Percentiles rank a stretch among this genome's conserved stretches.
Conservation (phyloP, 2,113 vertebrate genomes). For the Toxostoma redivivum region DNA sequence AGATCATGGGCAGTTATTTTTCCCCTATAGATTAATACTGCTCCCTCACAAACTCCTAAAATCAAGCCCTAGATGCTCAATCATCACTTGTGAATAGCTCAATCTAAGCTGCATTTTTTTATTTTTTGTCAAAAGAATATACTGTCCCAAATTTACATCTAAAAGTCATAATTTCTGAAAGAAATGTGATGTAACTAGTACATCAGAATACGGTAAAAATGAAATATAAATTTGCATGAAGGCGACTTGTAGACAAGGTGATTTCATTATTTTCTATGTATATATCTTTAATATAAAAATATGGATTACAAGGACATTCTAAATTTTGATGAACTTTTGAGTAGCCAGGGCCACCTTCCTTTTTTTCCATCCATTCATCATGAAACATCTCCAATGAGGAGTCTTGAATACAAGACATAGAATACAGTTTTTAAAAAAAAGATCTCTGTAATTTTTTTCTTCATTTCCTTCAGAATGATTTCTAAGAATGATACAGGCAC, state of each 20-base stretch:
- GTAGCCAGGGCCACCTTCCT: background rate
- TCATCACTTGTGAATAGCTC: background rate
- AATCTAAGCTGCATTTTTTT: background rate
- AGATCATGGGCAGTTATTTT: background rate
- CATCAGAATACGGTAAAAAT: background rate
- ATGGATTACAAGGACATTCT: background rate
- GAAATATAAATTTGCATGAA: background rate
- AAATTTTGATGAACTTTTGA: background rate
- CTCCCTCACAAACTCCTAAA: background rate
- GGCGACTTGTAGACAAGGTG: background rate
- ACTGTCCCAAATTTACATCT: background rate
- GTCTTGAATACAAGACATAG: background rate
- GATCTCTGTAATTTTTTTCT: background rate
- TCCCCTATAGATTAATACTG: background rate
- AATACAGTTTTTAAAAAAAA: background rate
- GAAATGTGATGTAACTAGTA: background rate
- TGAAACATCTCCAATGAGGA: background rate
- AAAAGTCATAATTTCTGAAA: background rate
- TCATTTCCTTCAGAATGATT: background rate
- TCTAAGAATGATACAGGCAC: background rate
- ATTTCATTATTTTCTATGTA: background rate
- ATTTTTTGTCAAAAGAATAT: background rate
- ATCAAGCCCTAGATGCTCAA: background rate
- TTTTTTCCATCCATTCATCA: background rate
- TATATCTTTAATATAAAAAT: background rate